These are phyloP conservation scores for Arctia plantaginis DNA, from an alignment of 2,888 invertebrate genomes.

Conservation along the genomic window DNA sequence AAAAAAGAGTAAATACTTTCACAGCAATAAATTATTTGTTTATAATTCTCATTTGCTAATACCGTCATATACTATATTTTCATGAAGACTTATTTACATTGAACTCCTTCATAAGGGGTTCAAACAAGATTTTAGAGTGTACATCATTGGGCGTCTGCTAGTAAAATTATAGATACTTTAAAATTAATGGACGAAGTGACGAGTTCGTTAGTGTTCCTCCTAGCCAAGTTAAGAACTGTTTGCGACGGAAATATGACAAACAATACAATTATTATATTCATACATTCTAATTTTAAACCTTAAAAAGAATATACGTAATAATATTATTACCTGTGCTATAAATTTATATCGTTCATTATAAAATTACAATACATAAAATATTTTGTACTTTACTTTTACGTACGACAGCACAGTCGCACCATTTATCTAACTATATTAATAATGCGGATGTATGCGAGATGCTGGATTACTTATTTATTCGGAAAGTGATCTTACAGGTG, in stretches of 20 bases:
- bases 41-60: conserved; percentile 77
- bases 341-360: conserved; percentile 82
- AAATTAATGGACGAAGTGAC: conserved; percentile 86
- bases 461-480: conserved; percentile 49
- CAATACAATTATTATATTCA: conserved; percentile 70
- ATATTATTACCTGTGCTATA: conserved; percentile 76
- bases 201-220: conserved; percentile 85
- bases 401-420: conserved; percentile 78
- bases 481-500: conserved; percentile 39
- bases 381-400: conserved; percentile 85
- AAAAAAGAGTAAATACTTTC: conserved; percentile 67
- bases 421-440: conserved; percentile 72
- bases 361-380: conserved; percentile 85
- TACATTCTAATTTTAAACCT: conserved; percentile 77
- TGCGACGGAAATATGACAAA: conserved; percentile 85
- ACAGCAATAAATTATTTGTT: conserved; percentile 76
- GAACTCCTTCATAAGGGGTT: conserved; percentile 80
- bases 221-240: conserved; percentile 83
- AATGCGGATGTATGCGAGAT: conserved; percentile 62
- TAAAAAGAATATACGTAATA: conserved; percentile 81
- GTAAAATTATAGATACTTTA: conserved; percentile 82
- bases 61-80: conserved; percentile 67
- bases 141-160: conserved; percentile 80
- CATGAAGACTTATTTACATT: conserved; percentile 80
- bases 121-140: conserved; percentile 75